Evolutionary conservation across 1,140 invertebrate species (phyloP), one percentile per base, ranked within the genome.

Genomic region (Lithobius niger): DNA sequence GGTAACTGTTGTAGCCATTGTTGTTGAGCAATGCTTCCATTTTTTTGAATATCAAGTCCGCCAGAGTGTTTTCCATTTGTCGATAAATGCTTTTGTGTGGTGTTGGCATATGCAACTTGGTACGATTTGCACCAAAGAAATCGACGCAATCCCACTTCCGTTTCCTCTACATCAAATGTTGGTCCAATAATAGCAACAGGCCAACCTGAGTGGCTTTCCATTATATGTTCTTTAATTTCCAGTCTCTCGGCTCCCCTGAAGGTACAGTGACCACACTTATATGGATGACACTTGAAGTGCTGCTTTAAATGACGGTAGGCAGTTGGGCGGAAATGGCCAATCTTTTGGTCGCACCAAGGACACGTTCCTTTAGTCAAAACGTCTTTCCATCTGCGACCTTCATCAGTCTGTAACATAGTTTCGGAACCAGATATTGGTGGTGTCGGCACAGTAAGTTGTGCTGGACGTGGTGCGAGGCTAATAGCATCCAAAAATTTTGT

Each of bases 371-470:
- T 2, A 18, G 22, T 13, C 25, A 57, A 43, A 1, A 10, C 2
- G 16, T 45, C 42, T 25, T 36, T 22, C 56, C 56, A 57, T 6
- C 3, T n/a, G 18, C 48, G 21, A 3, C 56, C 56, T 47, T 57
- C 51, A 16, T 26, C 45, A 16, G 56, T 57, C 15, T 21, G 6
- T 6, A 56, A 24, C 6, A 10, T 6, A 4, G 48, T 3, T 27
- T 50, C 48, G 4, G 13, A 4, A 16, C 10, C 13, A 26, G 6
- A n/a, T 40, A 18, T 10, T 13, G 18, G 18, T 26, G 3, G 13
- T 15, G 10, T 47, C 10, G 24, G n/a, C 10, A 4, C 24, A 13
- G 24, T 16, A 13, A 25, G 19, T 50, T 50, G 48, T 26, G 22
- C 3, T 10, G 10, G 10, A 4, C n/a, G 16, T 19, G 10, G 27